phyloP scores from a whole-genome alignment of 2,888 invertebrate species.

The Caenorhabditis plicata region DNA sequence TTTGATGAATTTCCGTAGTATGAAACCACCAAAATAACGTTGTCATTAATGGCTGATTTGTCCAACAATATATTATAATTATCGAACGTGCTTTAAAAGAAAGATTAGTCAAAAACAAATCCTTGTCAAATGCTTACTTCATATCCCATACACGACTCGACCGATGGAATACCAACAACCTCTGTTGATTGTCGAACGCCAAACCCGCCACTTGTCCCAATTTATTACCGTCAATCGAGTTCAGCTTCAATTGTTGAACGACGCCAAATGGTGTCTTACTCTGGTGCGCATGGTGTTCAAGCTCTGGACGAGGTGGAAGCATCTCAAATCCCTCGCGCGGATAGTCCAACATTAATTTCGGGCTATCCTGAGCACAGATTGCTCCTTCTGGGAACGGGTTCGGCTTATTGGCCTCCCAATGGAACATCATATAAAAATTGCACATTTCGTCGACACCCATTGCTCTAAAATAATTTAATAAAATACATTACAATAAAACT shows the following conservation, averaged over 20 bases:
- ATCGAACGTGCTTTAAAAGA: conserved; percentile 54
- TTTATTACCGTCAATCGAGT: conserved; percentile 39
- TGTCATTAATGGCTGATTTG: conserved; percentile 48
- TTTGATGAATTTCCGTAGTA: conserved; percentile 39
- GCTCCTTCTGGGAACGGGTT: conserved; percentile 64
- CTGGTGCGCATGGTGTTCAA: conserved; percentile 68
- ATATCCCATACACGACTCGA: conserved; percentile 78
- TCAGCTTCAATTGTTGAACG: conserved; percentile 40
- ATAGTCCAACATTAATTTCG: conserved; percentile 39
- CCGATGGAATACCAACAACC: conserved; percentile 84
- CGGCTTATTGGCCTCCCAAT: conserved; percentile 65
- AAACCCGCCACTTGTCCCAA: conserved; percentile 79
- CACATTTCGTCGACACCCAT: conserved; percentile 70
- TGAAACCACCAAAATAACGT: conserved; percentile 47
- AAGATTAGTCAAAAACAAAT: background rate
- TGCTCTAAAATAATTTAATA: conserved; percentile 56
- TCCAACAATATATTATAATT: conserved; percentile 51
- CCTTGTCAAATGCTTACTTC: conserved; percentile 24
- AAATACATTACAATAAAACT: background rate
- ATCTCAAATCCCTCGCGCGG: conserved; percentile 44
- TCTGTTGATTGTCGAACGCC: conserved; percentile 77
- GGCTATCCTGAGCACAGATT: conserved; percentile 36
- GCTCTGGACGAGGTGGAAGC: conserved; percentile 59
- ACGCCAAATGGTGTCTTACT: conserved; percentile 60
- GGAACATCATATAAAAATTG: conserved; percentile 70